phyloP scores from a whole-genome alignment of 1,140 invertebrate genomes.

The Drosophila trapezifrons region DNA sequence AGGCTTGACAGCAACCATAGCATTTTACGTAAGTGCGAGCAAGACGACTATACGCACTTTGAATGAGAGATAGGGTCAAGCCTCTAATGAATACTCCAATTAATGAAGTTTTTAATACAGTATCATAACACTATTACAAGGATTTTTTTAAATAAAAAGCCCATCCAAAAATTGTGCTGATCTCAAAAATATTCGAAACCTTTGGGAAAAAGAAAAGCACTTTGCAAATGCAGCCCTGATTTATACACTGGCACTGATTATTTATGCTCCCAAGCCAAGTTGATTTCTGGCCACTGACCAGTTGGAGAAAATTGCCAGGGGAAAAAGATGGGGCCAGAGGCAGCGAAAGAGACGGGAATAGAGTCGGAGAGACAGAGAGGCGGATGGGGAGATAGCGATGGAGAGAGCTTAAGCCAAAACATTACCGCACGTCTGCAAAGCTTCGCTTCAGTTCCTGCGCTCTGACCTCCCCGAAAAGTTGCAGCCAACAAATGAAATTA shows the following conservation, averaged over 20 bases:
- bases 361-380: neutral
- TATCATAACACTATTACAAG: too few relatives aligned
- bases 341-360: neutral
- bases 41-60: too few relatives aligned
- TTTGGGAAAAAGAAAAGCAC: neutral
- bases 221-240: slow-evolving; percentile 22
- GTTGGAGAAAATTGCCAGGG: slow-evolving; percentile 23
- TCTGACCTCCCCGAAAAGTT: slow-evolving; percentile 40
- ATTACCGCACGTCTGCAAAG: slow-evolving; percentile 71
- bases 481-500: slow-evolving; percentile 79
- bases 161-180: neutral
- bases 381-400: neutral
- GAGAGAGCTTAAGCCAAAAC: slow-evolving; percentile 68
- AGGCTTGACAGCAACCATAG: too few relatives aligned
- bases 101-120: too few relatives aligned
- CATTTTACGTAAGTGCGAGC: too few relatives aligned
- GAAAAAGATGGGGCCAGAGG: neutral
- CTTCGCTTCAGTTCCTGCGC: slow-evolving; percentile 16
- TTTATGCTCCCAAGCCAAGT: slow-evolving; percentile 49
- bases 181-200: neutral
- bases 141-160: too few relatives aligned
- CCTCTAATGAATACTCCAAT: too few relatives aligned
- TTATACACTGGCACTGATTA: slow-evolving; percentile 44
- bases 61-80: too few relatives aligned
- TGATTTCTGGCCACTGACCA: slow-evolving; percentile 44